Conservation (phyloP, 2,888 invertebrate genomes). For the Deilephila porcellus region DNA sequence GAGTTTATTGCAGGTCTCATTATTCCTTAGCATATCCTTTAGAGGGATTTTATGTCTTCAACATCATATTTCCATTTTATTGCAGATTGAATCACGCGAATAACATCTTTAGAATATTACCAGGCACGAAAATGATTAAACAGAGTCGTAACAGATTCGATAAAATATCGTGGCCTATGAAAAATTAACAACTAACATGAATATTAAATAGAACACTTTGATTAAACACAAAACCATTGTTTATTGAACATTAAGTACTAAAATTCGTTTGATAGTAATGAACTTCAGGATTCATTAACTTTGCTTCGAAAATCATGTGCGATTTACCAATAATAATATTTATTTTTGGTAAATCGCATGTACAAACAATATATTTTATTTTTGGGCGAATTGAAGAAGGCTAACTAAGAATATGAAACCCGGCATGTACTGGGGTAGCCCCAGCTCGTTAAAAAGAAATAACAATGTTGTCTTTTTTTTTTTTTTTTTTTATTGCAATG, state of each 20-base stretch:
- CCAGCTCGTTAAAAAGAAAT: too few relatives aligned
- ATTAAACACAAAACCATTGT: neutral
- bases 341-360: too few relatives aligned
- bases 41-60: neutral
- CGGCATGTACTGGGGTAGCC: too few relatives aligned
- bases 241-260: neutral
- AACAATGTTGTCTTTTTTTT: too few relatives aligned
- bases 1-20: constrained; percentile 6
- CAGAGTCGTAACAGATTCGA: neutral
- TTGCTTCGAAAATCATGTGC: too few relatives aligned
- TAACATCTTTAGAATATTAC: neutral
- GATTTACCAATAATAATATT: too few relatives aligned
- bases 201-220: neutral
- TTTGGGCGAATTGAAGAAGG: too few relatives aligned
- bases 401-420: too few relatives aligned
- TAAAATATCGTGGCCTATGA: neutral
- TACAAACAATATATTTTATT: too few relatives aligned
- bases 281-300: too few relatives aligned
- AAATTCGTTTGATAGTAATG: too few relatives aligned
- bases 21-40: neutral
- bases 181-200: neutral
- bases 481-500: too few relatives aligned
- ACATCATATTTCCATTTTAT: neutral
- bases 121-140: neutral
- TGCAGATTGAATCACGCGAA: neutral